Percentiles rank a stretch among this genome's conserved stretches.
These are phyloP conservation scores for Halcyon badia DNA, from an alignment of 2,797 vertebrate species.

Conservation along the genomic window DNA sequence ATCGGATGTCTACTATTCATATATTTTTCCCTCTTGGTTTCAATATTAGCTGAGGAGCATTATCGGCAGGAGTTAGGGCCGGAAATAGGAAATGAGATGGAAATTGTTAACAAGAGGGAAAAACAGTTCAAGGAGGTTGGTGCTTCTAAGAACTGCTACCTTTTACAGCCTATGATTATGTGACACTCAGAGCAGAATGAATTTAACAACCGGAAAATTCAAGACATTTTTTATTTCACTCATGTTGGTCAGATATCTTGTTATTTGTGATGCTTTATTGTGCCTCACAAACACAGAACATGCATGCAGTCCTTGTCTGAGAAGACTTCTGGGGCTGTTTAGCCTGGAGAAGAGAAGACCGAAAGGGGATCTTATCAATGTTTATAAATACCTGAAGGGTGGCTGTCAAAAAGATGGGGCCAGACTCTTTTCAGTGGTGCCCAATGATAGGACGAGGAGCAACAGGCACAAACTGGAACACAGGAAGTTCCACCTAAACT, in stretches of 20 bases:
- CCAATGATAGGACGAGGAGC: too few relatives aligned
- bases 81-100: slow-evolving; percentile 72
- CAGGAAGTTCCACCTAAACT: too few relatives aligned
- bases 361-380: too few relatives aligned
- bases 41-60: slow-evolving; percentile 59
- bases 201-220: not conserved
- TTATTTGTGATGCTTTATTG: not conserved
- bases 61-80: slow-evolving; percentile 59
- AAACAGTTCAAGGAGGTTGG: slow-evolving; percentile 52
- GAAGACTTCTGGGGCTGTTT: not conserved
- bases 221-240: not conserved
- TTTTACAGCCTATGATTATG: slow-evolving; percentile 3
- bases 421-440: too few relatives aligned
- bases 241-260: not conserved
- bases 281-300: not conserved
- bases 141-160: slow-evolving; percentile 64
- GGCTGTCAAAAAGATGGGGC: too few relatives aligned
- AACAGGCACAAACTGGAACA: too few relatives aligned
- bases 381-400: too few relatives aligned
- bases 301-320: not conserved
- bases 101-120: slow-evolving; percentile 62
- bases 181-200: not conserved
- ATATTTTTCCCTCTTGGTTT: slow-evolving; percentile 67
- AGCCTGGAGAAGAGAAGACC: too few relatives aligned
- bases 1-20: slow-evolving; percentile 74